A percentile compares a stretch with the other conserved stretches of the same genome.
Evolutionary conservation across 2,113 vertebrate genomes (phyloP).

Genomic region (Actenoides lindsayi): DNA sequence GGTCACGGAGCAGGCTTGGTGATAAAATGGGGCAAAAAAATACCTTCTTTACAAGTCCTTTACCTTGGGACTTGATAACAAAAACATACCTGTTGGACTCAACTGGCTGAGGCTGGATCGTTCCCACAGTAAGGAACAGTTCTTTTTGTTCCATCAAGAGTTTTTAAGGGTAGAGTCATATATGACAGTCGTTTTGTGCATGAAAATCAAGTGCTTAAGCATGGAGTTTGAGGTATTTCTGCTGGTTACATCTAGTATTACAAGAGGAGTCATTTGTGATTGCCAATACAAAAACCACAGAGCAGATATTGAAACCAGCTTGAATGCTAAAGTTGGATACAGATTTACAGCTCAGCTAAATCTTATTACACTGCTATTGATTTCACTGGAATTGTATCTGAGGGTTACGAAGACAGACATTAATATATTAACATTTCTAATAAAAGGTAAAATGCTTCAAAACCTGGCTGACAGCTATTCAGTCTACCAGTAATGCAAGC

Average conservation of each 20-base stretch:
- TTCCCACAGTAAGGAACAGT: not conserved
- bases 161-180: not conserved
- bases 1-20: not conserved
- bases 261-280: not conserved
- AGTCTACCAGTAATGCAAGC: not conserved
- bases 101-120: not conserved
- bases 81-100: not conserved
- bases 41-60: not conserved
- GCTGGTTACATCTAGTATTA: not conserved
- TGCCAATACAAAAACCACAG: not conserved
- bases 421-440: slow-evolving; percentile 18
- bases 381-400: not conserved
- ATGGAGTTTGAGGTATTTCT: not conserved
- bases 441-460: not conserved
- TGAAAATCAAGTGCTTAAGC: not conserved
- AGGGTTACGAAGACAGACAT: not conserved
- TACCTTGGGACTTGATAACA: no score
- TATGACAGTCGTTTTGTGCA: not conserved
- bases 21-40: not conserved
- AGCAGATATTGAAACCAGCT: not conserved
- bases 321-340: not conserved
- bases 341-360: slow-evolving; percentile 32
- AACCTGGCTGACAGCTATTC: not conserved
- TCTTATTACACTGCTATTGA: not conserved
- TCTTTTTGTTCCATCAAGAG: not conserved